Conservation (phyloP, 2,888 invertebrate genomes). For the Sinotaia quadrata region DNA sequence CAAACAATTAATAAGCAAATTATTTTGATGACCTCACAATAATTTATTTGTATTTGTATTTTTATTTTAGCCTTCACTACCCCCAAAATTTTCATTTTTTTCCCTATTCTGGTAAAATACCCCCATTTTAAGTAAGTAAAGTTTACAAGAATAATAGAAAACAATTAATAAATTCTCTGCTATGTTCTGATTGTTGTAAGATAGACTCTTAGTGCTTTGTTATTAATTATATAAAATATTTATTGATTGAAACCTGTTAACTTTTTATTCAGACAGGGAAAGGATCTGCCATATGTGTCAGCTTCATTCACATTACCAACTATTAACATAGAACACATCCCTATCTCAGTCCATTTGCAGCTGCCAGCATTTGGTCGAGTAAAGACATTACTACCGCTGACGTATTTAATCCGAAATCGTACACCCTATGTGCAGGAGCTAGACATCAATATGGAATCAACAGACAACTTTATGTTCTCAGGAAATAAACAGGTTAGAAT, state of each 20-base stretch:
- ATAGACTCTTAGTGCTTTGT: too few species aligned
- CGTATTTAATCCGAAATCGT: conserved; percentile 81
- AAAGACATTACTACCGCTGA: conserved; percentile 71
- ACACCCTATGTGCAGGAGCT: conserved; percentile 82
- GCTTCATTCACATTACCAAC: conserved; percentile 67
- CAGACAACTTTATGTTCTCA: conserved; percentile 94
- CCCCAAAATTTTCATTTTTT: too few species aligned
- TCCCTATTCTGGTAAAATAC: background rate
- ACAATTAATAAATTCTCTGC: too few species aligned
- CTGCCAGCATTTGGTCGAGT: conserved; percentile 84
- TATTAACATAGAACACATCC: conserved; percentile 68
- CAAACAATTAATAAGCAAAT: too few species aligned
- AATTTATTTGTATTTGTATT: too few species aligned
- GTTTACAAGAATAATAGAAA: background rate
- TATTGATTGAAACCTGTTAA: too few species aligned
- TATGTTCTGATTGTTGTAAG: too few species aligned
- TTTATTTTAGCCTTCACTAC: too few species aligned
- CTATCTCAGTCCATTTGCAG: conserved; percentile 70
- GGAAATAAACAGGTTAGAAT: conserved; percentile 87
- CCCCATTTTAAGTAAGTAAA: background rate
- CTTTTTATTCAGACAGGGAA: conserved; percentile 25
- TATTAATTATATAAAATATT: too few species aligned
- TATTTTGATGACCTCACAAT: too few species aligned
- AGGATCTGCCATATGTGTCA: conserved; percentile 58
- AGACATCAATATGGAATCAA: conserved; percentile 83